Base-by-base conservation (phyloP, 2,888 invertebrate genomes). In the Epinotia ramella region DNA sequence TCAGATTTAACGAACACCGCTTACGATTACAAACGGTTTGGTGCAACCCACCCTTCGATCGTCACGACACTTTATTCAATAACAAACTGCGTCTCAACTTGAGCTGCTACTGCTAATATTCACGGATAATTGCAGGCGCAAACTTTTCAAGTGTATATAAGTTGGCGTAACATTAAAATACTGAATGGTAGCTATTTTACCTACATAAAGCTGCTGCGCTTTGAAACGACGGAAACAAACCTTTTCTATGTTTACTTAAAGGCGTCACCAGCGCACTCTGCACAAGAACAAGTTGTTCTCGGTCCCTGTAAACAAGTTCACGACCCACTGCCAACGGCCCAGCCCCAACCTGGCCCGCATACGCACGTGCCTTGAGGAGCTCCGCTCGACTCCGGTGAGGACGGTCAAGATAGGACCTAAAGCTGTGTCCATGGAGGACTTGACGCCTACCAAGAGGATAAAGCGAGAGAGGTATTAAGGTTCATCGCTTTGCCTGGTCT, bases 271-370 rank as follows among this genome's bases (percentile, higher is more conserved):
- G 46, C 91, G 90, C 44, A 89, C 81, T 0, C 89, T 92, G 67
- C 91, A 91, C 0, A 93, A 92, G 83, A 93, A 91, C 84, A 90
- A 92, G 80, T 79, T 92, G 73, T 91, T 90, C 85, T 89, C 90
- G 0, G 87, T 89, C 0, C 92, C 94, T 0, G 92, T 94, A 16
- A 92, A 85, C 87, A 94, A 94, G 85, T 94, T 94, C 81, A 93
- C 94, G 0, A 86, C 87, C 1, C 85, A 84, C 71, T 72, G 79
- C 28, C 74, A 79, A 44, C 72, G 80, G 2, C 88, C 89, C 28
- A 86, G 88, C 77, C 82, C 87, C 20, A 87, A 92, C 82, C 79
- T 93, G 71, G 83, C 85, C 20, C 81, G 91, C 71, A 87, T 94
- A 74, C 84, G 87, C 53, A 89, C 85, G 84, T 93, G 93, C 78